Evolutionary conservation across 2,113 vertebrate species (phyloP).

Genomic region (Emydura subglobosa): DNA sequence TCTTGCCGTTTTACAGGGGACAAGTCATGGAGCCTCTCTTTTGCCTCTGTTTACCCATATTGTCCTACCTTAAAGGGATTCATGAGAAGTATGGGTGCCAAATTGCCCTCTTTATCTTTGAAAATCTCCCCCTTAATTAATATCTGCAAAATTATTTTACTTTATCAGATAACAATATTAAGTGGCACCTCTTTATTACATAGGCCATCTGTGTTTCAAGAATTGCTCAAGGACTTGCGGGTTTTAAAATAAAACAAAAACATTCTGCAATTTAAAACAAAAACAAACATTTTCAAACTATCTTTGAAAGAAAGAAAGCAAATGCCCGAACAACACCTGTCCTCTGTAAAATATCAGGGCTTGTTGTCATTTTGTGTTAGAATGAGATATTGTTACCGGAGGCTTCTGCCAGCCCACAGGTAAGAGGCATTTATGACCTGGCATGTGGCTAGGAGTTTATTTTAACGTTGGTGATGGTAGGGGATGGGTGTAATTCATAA

Average conservation of each 20-base stretch:
- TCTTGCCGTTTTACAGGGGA: neutral
- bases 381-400: constrained; percentile 21
- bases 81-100: neutral
- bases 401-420: constrained; percentile 3
- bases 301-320: neutral
- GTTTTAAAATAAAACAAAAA: neutral
- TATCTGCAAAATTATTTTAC: neutral
- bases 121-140: constrained; percentile 9
- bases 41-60: neutral
- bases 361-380: constrained; percentile 18
- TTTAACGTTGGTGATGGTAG: neutral
- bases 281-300: neutral
- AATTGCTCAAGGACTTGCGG: fast-evolving
- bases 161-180: neutral
- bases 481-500: constrained; percentile 27
- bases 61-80: neutral
- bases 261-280: neutral
- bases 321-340: fast-evolving
- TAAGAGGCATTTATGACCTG: constrained; percentile 33
- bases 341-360: neutral
- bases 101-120: neutral
- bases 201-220: neutral
- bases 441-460: constrained; percentile 31
- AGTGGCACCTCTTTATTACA: neutral
- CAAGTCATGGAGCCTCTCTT: neutral